Base-by-base conservation (phyloP, 2,113 vertebrate species). In the western clawed frog (Xenopus tropicalis) region DNA sequence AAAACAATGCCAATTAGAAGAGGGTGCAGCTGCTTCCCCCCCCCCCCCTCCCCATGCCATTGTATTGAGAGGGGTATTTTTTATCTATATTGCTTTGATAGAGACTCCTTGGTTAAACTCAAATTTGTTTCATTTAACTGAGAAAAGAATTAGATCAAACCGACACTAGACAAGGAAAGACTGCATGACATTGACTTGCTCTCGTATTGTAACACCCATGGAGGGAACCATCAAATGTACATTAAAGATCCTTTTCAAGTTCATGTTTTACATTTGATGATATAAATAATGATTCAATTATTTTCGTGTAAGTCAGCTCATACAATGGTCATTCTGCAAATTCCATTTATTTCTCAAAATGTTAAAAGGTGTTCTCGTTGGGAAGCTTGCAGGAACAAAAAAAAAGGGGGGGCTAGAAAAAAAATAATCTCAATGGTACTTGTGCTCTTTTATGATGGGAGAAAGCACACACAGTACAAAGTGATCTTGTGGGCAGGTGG, bases 271-370 rank as follows among this genome's bases (percentile, higher is more conserved):
- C 24, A 67, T 74, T 67, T 74, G 64, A 74, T 67, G 37, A 66
- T 66, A 66, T 73, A 73, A 73, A 74, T 67, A 74, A 74, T 61
- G 72, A 67, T 67, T 74, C 72, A 67, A 67, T 74, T 74, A 74
- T 74, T 74, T 74, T 61, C 43, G 54, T 58, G 58, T 23, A 66
- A 66, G 63, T 67, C 14, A 56, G 54, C 21, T 51, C 7, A 21
- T 20, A 66, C 62, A 73, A 72, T 66, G 46, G 62, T 10, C 21
- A 24, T n/a, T 56, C 71, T 20, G 19, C 58, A 73, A n/a, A 73
- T 66, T 44, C 23, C 16, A 66, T 59, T 56, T 67, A 66, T 52
- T 59, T n/a, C 64, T 24, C 54, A 58, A 74, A 51, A 74, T 67
- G 43, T 66, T 44, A 44, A 37, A 44, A 65, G 37, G 37, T 65